Evolutionary conservation across 2,888 invertebrate genomes (phyloP), one percentile per base, ranked within the genome.

Genomic region (Eulithis testata): DNA sequence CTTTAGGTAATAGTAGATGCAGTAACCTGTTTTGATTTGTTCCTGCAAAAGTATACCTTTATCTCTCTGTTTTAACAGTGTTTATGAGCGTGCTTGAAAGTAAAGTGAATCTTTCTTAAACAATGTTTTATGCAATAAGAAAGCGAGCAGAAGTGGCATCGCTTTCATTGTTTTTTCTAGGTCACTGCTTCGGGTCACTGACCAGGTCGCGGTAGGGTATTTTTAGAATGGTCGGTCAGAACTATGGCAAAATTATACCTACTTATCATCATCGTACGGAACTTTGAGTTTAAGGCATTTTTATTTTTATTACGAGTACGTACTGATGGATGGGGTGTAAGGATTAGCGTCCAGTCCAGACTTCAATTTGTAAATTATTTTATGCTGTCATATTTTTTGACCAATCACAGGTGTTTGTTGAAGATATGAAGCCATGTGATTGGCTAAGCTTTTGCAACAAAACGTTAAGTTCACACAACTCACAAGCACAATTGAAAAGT

Each of bases 401-500:
- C 9, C 9, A 31, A 31, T 40, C 9, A 40, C 40, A 40, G 40
- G 9, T 40, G 40, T 40, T 40, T 40, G 8, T 5, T 40, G 40
- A 11, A 40, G 9, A 40, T 5, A 40, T 8, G 9, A 40, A 40
- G 6, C 2, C 9, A 8, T 40, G 40, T 11, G 40, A 9, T 11
- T 40, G 40, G 40, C 40, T 40, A 51, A 51, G n/a, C 31, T 31
- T 51, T 36, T 11, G 31, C 27, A 11, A 36, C 40, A 47, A 21
- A 64, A 59, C 49, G 21, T 54, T 6, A 36, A 57, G 44, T 58
- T 58, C 37, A 56, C 55, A 53, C 57, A 49, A 63, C 63, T 65
- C 45, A 50, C 52, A 56, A 57, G 63, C 43, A 4, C 58, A 43
- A 69, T 66, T 70, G 65, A 66, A 68, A 73, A 68, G 60, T 61